Conservation (phyloP, 2,797 vertebrate species). For the Syngnathus rostellatus region DNA sequence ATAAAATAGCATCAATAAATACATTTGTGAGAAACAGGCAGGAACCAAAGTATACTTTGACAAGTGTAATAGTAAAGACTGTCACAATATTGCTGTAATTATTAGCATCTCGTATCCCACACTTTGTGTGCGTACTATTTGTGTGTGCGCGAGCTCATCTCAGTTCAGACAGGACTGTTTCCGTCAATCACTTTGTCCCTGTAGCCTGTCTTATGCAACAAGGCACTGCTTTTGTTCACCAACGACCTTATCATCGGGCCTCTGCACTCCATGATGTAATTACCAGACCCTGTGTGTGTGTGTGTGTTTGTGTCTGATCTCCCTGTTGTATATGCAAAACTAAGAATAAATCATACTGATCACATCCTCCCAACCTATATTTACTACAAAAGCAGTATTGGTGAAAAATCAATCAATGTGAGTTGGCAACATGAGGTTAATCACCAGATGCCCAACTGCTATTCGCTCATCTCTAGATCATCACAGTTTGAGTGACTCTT, state of each 20-base stretch:
- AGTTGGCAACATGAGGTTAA: constrained; percentile 4
- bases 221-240: constrained; percentile 48
- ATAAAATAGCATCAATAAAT: constrained; percentile 25
- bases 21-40: constrained; percentile 40
- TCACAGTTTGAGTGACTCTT: background rate
- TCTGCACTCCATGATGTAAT: constrained; percentile 45
- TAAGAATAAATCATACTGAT: too few relatives aligned
- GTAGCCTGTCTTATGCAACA: constrained; percentile 50
- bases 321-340: background rate
- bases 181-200: constrained; percentile 28
- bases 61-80: constrained; percentile 48
- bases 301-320: constrained; percentile 13
- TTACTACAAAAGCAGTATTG: too few relatives aligned
- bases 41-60: constrained; percentile 35
- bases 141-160: constrained; percentile 7
- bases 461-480: constrained; percentile 1
- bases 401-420: too few relatives aligned
- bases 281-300: constrained; percentile 29
- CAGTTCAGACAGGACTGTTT: constrained; percentile 19
- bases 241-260: constrained; percentile 50
- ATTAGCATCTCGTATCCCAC: constrained; percentile 43
- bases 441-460: background rate
- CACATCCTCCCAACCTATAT: too few relatives aligned
- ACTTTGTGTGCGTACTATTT: background rate
- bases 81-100: constrained; percentile 55